Evolutionary conservation across 2,888 invertebrate species (phyloP).

Genomic region (Ormyrus pomaceus): DNA sequence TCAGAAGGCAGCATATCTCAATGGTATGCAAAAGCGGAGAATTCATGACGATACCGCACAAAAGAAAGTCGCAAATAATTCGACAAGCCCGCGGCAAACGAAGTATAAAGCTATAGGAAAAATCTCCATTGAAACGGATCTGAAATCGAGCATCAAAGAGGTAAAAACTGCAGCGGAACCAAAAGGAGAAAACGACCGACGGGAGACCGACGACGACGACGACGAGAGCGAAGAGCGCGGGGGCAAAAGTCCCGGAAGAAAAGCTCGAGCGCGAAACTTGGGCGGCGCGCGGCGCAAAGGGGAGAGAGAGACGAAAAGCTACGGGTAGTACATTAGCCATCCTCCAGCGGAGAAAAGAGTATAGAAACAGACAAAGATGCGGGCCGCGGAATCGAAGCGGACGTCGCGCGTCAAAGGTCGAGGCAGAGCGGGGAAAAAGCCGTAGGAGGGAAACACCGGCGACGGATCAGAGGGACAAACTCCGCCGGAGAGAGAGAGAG

Average conservation of each 20-base stretch:
- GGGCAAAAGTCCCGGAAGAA: background rate
- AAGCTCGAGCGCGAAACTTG: background rate
- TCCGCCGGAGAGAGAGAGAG: conserved; percentile 16
- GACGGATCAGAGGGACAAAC: conserved; percentile 44
- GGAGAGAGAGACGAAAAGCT: too few species aligned
- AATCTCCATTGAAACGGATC: conserved; percentile 14
- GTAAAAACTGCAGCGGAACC: background rate
- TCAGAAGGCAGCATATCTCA: too few species aligned
- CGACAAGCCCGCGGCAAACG: too few species aligned
- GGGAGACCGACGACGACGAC: too few species aligned
- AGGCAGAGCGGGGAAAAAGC: conserved; percentile 45
- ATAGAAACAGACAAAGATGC: conserved; percentile 9
- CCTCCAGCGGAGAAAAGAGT: background rate
- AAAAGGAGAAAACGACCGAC: background rate
- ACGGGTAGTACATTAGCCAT: conserved; percentile 22
- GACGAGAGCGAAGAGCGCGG: too few species aligned
- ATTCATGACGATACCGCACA: too few species aligned
- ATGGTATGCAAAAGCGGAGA: too few species aligned
- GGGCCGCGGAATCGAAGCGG: conserved; percentile 19
- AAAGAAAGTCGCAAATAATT: too few species aligned
- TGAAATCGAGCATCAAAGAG: conserved; percentile 28
- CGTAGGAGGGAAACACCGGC: conserved; percentile 12
- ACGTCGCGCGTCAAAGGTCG: conserved; percentile 34
- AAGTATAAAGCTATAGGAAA: background rate
- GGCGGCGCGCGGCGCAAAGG: background rate